Percentiles rank a stretch among this genome's conserved stretches.
phyloP scores from a whole-genome alignment of 2,797 vertebrate species.

The Bufotes viridis region DNA sequence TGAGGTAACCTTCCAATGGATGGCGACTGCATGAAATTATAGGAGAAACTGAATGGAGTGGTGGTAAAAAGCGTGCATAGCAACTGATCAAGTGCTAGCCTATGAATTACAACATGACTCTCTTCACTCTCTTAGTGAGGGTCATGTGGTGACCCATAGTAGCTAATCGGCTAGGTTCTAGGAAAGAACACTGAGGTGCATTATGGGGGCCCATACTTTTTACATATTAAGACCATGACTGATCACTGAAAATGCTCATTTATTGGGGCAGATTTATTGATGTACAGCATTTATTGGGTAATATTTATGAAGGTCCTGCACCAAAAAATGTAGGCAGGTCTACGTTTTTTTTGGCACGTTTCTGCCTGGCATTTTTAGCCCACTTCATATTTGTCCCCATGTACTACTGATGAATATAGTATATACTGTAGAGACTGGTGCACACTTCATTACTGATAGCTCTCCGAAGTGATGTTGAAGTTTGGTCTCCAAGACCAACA shows the following conservation, averaged over 20 bases:
- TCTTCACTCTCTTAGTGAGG: not conserved
- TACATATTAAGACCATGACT: not conserved
- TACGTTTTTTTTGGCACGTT: not conserved
- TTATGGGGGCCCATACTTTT: not conserved
- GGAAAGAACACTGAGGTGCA: not conserved
- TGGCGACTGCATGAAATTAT: not conserved
- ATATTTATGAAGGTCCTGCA: not conserved
- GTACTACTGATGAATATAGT: no score
- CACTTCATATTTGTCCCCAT: no score
- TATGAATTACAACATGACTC: not conserved
- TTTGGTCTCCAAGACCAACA: no score
- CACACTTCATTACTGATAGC: not conserved
- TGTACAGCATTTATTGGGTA: not conserved
- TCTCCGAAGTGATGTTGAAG: no score
- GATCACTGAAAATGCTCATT: not conserved
- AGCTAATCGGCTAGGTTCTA: not conserved
- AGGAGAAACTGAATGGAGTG: not conserved
- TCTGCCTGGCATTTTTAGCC: not conserved
- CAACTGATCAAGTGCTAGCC: not conserved
- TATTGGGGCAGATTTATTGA: not conserved
- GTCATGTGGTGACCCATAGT: not conserved
- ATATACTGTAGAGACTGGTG: no score
- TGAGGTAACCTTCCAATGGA: slow-evolving; percentile 20
- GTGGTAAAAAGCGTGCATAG: not conserved
- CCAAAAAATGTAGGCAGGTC: not conserved